These are phyloP conservation scores for Basileuterus tristriatus DNA, from an alignment of 2,797 vertebrate species.

Conservation along the genomic window DNA sequence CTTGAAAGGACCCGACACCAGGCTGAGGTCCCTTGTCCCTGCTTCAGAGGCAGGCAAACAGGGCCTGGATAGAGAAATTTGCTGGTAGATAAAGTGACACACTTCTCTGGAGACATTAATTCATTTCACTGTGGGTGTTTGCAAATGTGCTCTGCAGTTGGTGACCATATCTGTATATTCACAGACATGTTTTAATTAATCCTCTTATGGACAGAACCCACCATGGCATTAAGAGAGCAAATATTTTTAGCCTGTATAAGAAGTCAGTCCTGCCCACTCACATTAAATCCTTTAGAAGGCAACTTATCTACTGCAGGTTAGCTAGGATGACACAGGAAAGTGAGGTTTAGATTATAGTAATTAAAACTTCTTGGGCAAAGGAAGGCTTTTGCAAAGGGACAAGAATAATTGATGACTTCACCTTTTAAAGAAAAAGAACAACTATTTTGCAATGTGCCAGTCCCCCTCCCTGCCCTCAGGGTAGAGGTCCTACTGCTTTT, in stretches of 20 bases:
- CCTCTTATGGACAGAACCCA: conserved; percentile 28
- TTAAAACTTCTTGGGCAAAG: not conserved
- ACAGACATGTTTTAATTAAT: conserved; percentile 53
- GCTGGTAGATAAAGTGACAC: not conserved
- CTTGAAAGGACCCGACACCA: not conserved
- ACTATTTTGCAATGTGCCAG: not conserved
- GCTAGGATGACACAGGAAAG: not conserved
- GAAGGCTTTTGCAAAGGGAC: not conserved
- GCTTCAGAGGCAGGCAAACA: not conserved
- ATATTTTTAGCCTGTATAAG: conserved; percentile 47
- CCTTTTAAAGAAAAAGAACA: not conserved
- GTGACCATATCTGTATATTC: conserved; percentile 24
- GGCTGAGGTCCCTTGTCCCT: not conserved
- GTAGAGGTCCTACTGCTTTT: not conserved
- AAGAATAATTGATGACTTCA: not conserved
- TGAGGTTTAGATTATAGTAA: conserved; percentile 24
- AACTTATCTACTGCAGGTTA: conserved; percentile 31
- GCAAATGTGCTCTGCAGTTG: not conserved
- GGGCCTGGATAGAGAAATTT: not conserved
- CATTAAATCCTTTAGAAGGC: not conserved
- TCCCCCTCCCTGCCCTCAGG: not conserved
- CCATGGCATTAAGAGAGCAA: conserved; percentile 31
- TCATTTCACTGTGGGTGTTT: not conserved
- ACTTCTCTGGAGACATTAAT: not conserved
- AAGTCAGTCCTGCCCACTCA: not conserved